Evolutionary conservation across 2,888 invertebrate genomes (phyloP).

Genomic region (Azorinus chamasolen): DNA sequence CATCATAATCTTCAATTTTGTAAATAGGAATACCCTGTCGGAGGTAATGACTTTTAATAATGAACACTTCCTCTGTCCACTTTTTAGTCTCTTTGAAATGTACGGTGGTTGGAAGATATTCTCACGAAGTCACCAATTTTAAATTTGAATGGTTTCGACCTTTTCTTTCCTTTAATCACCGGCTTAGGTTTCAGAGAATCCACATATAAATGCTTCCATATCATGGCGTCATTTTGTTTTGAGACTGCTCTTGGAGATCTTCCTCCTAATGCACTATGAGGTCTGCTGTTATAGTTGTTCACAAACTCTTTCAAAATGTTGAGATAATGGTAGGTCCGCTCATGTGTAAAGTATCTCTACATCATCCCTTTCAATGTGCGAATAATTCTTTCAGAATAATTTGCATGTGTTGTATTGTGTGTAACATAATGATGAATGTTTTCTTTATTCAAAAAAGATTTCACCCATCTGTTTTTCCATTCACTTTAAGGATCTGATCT

Average conservation of each 20-base stretch:
- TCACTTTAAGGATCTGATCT: slow-evolving; percentile 44
- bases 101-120: too few species aligned
- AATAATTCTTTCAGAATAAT: slow-evolving; percentile 39
- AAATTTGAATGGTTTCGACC: slow-evolving; percentile 34
- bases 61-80: too few species aligned
- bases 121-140: slow-evolving; percentile 32
- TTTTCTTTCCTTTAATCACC: slow-evolving; percentile 7
- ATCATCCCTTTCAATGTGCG: slow-evolving; percentile 35
- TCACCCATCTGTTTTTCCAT: slow-evolving; percentile 36
- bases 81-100: too few species aligned
- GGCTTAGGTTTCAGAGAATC: slow-evolving; percentile 25
- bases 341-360: slow-evolving; percentile 41
- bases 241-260: slow-evolving; percentile 24
- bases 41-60: too few species aligned
- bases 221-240: slow-evolving; percentile 14
- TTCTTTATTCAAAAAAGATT: slow-evolving; percentile 17
- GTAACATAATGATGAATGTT: slow-evolving; percentile 36
- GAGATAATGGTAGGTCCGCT: slow-evolving; percentile 31
- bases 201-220: slow-evolving; percentile 28
- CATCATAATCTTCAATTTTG: too few species aligned
- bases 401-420: slow-evolving; percentile 34
- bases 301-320: slow-evolving; percentile 33
- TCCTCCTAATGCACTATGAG: slow-evolving; percentile 25
- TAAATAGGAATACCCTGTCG: too few species aligned
- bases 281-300: slow-evolving; percentile 35